Conservation (phyloP, 2,113 vertebrate species). For the Lasiurus borealis region DNA sequence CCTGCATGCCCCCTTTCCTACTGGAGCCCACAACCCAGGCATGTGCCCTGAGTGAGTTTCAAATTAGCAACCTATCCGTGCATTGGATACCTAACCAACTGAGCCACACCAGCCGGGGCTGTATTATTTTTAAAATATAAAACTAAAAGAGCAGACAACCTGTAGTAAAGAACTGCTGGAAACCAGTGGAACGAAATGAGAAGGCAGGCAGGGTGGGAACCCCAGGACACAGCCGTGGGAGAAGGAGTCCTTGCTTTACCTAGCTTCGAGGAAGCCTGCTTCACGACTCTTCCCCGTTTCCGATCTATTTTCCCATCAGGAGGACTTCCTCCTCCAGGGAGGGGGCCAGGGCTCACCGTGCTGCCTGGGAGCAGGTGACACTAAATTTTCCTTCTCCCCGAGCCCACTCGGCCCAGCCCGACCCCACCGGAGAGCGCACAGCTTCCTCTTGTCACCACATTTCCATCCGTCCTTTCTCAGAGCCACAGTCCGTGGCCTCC, state of each 20-base stretch:
- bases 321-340: conserved; percentile 3
- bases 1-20: no score
- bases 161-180: not conserved
- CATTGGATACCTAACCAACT: no score
- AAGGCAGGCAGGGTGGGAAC: no score
- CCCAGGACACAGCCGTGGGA: not conserved
- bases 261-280: not conserved
- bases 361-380: not conserved
- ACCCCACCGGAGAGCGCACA: not conserved
- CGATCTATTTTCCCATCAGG: not conserved
- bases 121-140: not conserved
- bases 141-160: not conserved
- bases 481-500: not conserved
- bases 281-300: not conserved
- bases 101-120: no score
- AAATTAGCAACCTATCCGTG: no score
- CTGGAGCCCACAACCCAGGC: no score
- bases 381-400: not conserved
- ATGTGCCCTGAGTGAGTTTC: no score
- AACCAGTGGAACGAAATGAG: not conserved
- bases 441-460: not conserved
- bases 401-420: not conserved
- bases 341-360: not conserved
- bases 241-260: not conserved
- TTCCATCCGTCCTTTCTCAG: not conserved